Conservation (phyloP, 2,797 vertebrate genomes). For the Kryptolebias ocellatus region DNA sequence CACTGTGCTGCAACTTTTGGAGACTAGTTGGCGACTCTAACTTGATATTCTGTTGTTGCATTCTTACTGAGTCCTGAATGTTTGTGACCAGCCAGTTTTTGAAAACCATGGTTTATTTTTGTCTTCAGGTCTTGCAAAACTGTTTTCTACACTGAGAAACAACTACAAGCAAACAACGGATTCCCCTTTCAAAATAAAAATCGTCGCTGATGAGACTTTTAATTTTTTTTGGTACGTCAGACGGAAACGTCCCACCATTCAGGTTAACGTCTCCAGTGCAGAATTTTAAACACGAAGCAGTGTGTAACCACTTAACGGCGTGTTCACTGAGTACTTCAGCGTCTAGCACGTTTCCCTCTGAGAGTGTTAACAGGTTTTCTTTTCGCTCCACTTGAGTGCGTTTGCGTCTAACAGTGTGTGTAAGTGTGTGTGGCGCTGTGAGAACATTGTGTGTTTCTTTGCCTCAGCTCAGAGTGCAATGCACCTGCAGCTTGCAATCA, state of each 20-base stretch:
- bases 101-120: too few species aligned
- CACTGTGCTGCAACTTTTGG: too few species aligned
- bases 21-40: too few species aligned
- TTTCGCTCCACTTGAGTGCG: slow-evolving; percentile 39
- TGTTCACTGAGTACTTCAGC: slow-evolving; percentile 53
- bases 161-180: background rate
- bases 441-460: slow-evolving; percentile 26
- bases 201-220: background rate
- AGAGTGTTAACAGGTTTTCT: slow-evolving; percentile 62
- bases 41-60: too few species aligned
- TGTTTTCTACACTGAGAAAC: too few species aligned
- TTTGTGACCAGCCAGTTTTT: background rate
- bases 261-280: slow-evolving; percentile 1
- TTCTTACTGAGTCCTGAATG: too few species aligned
- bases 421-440: slow-evolving; percentile 13
- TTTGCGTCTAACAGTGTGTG: slow-evolving; percentile 7
- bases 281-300: slow-evolving; percentile 16
- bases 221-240: background rate
- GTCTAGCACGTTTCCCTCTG: slow-evolving; percentile 44
- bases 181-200: background rate
- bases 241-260: background rate
- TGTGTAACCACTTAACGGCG: slow-evolving; percentile 23
- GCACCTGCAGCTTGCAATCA: slow-evolving; percentile 45
- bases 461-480: slow-evolving; percentile 31
- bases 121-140: too few species aligned